These are phyloP conservation scores for Bolinopsis microptera DNA, from an alignment of 37 sponge, comb jelly and placozoan genomes.

Conservation along the genomic window DNA sequence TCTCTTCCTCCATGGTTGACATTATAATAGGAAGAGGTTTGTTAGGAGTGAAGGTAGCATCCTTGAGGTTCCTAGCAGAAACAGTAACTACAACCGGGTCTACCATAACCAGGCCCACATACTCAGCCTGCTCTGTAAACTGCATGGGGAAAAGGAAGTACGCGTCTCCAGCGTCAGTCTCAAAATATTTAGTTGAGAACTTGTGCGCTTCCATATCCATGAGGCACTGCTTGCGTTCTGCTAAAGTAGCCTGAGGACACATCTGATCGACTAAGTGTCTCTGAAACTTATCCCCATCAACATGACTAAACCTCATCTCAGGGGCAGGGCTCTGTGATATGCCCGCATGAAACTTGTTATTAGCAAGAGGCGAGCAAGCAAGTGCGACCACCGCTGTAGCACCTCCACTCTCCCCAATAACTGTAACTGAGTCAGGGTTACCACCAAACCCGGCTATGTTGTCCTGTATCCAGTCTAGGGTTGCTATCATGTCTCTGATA, in stretches of 20 bases:
- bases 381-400: constrained; percentile 42
- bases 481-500: constrained; percentile 22
- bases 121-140: neutral
- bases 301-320: constrained; percentile 8
- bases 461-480: constrained; percentile 49
- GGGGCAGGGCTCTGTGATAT: constrained; percentile 38
- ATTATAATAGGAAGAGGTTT: neutral
- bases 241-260: neutral
- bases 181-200: neutral
- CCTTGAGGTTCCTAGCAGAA: neutral
- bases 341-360: constrained; percentile 39
- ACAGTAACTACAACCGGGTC: constrained; percentile 23
- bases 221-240: neutral
- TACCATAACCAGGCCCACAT: neutral
- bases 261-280: neutral
- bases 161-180: neutral
- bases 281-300: constrained; percentile 1
- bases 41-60: constrained; percentile 11
- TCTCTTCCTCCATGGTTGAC: constrained; percentile 36
- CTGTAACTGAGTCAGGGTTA: constrained; percentile 6
- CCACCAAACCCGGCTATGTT: constrained; percentile 44
- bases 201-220: neutral
- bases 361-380: constrained; percentile 46
- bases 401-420: constrained; percentile 60
- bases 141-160: constrained; percentile 27